Conservation (phyloP, 2,797 vertebrate genomes). For the Kryptolebias ocellatus region DNA sequence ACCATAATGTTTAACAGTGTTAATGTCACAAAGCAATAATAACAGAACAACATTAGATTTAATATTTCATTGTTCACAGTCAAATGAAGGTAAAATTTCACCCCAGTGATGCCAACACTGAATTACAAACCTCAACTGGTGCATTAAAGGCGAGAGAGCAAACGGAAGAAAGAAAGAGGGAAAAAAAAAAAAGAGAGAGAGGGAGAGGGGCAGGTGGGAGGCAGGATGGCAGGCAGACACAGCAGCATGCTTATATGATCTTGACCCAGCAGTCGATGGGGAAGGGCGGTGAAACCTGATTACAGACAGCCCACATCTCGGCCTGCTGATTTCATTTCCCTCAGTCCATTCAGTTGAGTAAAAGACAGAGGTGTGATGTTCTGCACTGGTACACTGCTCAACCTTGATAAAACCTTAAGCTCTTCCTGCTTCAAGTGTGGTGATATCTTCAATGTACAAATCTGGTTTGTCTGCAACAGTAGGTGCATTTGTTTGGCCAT, state of each 20-base stretch:
- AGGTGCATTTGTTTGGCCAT: background rate
- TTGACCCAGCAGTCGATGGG: slow-evolving; percentile 73
- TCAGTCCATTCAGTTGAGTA: slow-evolving; percentile 51
- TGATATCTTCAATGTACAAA: slow-evolving; percentile 28
- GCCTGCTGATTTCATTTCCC: slow-evolving; percentile 73
- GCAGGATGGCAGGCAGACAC: slow-evolving; percentile 66
- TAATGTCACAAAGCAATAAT: slow-evolving; percentile 31
- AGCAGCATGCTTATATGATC: slow-evolving; percentile 68
- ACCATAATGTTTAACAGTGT: slow-evolving; percentile 8
- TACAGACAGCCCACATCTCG: slow-evolving; percentile 74
- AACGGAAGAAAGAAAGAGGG: slow-evolving; percentile 17
- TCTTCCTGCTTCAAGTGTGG: slow-evolving; percentile 30
- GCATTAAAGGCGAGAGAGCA: slow-evolving; percentile 20
- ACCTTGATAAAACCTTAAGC: slow-evolving; percentile 47
- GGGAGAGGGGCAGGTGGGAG: slow-evolving; percentile 29
- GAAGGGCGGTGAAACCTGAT: slow-evolving; percentile 74
- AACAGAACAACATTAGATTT: slow-evolving; percentile 9
- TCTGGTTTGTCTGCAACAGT: slow-evolving; percentile 19
- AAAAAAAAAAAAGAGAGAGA: background rate
- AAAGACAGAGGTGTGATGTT: slow-evolving; percentile 66
- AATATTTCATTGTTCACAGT: slow-evolving; percentile 25
- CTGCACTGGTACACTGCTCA: slow-evolving; percentile 41
- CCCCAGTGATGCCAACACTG: slow-evolving; percentile 15
- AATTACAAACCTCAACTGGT: slow-evolving; percentile 11
- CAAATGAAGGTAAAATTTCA: slow-evolving; percentile 18